Evolutionary conservation across 2,113 vertebrate species (phyloP).

Genomic region (Taxidea taxus): DNA sequence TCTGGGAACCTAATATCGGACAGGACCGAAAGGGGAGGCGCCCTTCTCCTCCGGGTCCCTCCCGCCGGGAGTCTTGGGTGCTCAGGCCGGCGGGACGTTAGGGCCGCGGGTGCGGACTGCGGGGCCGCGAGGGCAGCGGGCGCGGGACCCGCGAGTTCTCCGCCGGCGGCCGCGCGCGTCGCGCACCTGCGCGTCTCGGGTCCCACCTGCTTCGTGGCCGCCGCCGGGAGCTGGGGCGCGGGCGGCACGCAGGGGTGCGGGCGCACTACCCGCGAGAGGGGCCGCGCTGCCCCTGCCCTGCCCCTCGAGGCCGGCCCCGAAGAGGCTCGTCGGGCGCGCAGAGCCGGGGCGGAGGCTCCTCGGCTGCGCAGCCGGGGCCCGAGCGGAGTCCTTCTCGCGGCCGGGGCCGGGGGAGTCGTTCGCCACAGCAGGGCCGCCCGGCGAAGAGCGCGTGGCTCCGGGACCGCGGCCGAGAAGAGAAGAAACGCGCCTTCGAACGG

Average conservation of each 20-base stretch:
- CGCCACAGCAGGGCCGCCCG: neutral
- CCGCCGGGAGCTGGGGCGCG: accelerated
- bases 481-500: neutral
- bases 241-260: accelerated
- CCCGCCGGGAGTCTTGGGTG: neutral
- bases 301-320: neutral
- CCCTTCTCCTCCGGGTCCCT: neutral
- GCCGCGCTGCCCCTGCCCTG: too few relatives aligned
- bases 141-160: too few relatives aligned
- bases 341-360: too few relatives aligned
- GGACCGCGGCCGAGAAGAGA: neutral
- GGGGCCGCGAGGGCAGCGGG: too few relatives aligned
- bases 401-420: neutral
- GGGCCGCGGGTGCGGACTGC: neutral
- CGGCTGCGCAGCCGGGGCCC: too few relatives aligned
- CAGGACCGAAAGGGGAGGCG: neutral
- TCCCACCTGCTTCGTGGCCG: accelerated
- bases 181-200: neutral
- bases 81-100: neutral
- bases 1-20: neutral
- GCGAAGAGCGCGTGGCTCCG: neutral
- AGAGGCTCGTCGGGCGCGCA: too few relatives aligned
- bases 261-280: accelerated
- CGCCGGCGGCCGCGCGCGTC: neutral
- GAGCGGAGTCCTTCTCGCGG: neutral